Evolutionary conservation across 2,797 vertebrate genomes (phyloP), one percentile per base, ranked within the genome.

Genomic region (Gymnothorax javanicus): DNA sequence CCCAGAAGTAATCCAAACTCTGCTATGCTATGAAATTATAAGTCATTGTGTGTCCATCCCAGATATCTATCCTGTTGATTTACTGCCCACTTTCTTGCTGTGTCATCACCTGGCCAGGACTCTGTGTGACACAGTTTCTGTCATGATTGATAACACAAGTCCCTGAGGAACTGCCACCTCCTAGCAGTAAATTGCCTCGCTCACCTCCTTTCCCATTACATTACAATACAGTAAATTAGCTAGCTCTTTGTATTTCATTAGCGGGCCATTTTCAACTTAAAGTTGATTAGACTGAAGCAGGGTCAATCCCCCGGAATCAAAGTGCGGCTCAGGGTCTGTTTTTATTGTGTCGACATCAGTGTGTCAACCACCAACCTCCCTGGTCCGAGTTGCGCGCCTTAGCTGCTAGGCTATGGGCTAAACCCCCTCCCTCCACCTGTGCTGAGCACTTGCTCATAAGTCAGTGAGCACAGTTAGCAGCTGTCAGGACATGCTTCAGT

Each of bases 81-180:
- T 94, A 94, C 94, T 92, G 88, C 90, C 90, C 33, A 43, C 33
- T 43, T 43, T 43, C 33, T 43, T 43, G 33, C 33, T 43, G 90
- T 93, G 94, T 95, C 94, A 93, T 88, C 86, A 58, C 85, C 91
- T 90, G 93, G 94, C 92, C 91, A 89, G 87, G 92, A 89, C 84
- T 87, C 88, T 92, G 86, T 82, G 88, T 89, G 91, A 92, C 89
- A 85, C 88, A 89, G 89, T 89, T 92, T 90, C 92, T 90, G 87
- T 91, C 87, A 89, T 89, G 92, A 15, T 60, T 83, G 58, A 17
- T 79, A 62, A 52, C 73, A 17, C 12, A 33, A 6, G 85, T 85
- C 87, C 82, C 56, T 27, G 64, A 71, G 86, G 43, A 43, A 73
- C 59, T 84, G 69, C 84, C 9, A 75, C 91, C 86, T 89, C 86